Conservation (phyloP, 53 echinoderm and acorn worm species). For the Patiria pectinifera region DNA sequence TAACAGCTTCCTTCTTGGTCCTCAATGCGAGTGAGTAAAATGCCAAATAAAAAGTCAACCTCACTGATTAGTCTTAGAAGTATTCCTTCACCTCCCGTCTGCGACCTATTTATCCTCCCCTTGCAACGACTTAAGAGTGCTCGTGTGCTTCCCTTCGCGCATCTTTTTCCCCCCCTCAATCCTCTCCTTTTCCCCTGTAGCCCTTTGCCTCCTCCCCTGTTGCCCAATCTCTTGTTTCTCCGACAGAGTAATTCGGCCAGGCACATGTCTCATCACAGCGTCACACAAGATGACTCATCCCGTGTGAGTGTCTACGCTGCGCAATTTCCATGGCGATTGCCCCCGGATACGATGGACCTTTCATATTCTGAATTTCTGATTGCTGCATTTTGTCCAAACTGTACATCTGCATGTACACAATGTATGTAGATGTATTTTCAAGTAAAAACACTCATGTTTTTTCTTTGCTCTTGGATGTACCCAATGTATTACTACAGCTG, state of each 20-base stretch:
- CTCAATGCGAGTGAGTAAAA: neutral
- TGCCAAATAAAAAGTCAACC: neutral
- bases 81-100: slow-evolving; percentile 31
- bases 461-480: no score
- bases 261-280: neutral
- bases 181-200: neutral
- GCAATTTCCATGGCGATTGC: slow-evolving; percentile 20
- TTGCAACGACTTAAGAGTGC: slow-evolving; percentile 15
- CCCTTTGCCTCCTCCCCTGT: slow-evolving; percentile 4
- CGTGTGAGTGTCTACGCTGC: neutral
- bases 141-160: slow-evolving; percentile 13
- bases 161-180: neutral
- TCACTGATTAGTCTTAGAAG: neutral
- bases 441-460: no score
- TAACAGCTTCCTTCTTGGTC: neutral
- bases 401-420: neutral
- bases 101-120: slow-evolving; percentile 38
- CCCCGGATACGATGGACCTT: slow-evolving; percentile 1
- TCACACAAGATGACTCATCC: slow-evolving; percentile 4
- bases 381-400: neutral
- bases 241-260: neutral
- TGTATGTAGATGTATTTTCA: neutral
- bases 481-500: neutral
- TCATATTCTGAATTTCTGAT: neutral
- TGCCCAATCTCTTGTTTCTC: slow-evolving; percentile 2